Evolutionary conservation across 1,140 invertebrate genomes (phyloP), one percentile per base, ranked within the genome.

Genomic region (Sweltsa coloradensis): DNA sequence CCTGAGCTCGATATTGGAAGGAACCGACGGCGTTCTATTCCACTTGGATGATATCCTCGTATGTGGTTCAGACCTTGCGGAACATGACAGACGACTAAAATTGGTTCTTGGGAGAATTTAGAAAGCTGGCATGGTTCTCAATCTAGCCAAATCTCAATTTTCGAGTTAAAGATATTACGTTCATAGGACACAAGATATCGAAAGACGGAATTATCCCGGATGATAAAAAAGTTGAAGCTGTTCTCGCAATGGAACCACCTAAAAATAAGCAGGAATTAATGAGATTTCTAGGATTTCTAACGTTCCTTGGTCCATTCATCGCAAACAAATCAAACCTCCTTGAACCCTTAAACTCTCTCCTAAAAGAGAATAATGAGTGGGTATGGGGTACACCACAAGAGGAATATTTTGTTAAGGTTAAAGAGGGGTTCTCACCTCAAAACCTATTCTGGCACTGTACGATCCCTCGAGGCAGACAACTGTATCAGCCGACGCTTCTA

Each of bases 11-110:
- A 51, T 45, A 13, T 31, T 48, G 11, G 11, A 27, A n/a, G 51
- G 41, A 3, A 36, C 39, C 18, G 25, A 23, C 9, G 49, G 51
- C 3, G 51, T 52, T 21, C 23, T 48, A 18, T 42, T 25, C 27
- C 40, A 52, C 31, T 27, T 26, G 11, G 51, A 52, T 27, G 51
- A 52, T 25, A 48, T 52, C 9, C 25, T 52, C 18, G 41, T 52
- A 3, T 11, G 48, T 18, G 16, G 31, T 16, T 18, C 50, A 11
- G 14, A n/a, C 37, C 2, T 26, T 42, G 11, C 31, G 25, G 41
- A 14, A 37, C n/a, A 37, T 37, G 5, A 37, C 23, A 37, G 5
- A 5, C 5, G 36, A 5, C 11, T 37, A 19, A 7, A 37, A 9
- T 19, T 19, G 23, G 36, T 37, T 22, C 36, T 37, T 11, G 5